Base-by-base conservation (phyloP, 2,113 vertebrate genomes). In the Furnarius figulus region DNA sequence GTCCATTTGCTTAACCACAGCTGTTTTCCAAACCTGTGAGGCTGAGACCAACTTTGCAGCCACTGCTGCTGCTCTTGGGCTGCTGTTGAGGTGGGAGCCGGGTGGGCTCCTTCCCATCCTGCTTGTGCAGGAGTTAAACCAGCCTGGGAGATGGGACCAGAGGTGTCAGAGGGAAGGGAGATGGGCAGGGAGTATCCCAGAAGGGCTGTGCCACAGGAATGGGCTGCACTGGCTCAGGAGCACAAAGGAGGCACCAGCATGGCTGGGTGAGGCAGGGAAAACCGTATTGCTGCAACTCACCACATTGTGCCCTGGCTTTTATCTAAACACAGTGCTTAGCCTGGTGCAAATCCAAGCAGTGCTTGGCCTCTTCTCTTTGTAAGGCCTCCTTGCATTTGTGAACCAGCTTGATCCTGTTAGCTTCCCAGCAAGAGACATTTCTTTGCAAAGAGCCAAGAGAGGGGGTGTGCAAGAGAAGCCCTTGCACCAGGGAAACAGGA, bases 291-390 rank as follows among this genome's bases (percentile, higher is more conserved):
- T 83, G 40, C 81, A 46, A 22, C 14, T 73, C 52, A 28, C 62
- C 72, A 21, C 72, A 47, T 14, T n/a, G 3, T 59, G 77, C 28
- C 87, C 71, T 82, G 90, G 61, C 65, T 82, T 79, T 50, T 63
- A 44, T 59, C 90, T 73, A 21, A 70, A 74, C 46, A 25, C 52
- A 25, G 40, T 5, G 0, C 73, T 83, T 20, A 68, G 85, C 53
- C 71, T 94, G 71, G 39, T 96, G 63, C 72, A 90, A 63, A 77
- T 76, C 87, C 93, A 95, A 76, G 66, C 87, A 79, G 46, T 14
- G 47, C 63, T 66, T 85, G 87, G 74, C 35, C 70, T 81, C 6
- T 0, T 55, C 61, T 52, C 67, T 90, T 76, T 65, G 56, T 46
- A 85, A 94, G 58, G 66, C n/a, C 53, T 87, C n/a, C 74, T 76